Evolutionary conservation across 2,113 vertebrate genomes (phyloP).

Genomic region (Syngnathoides biaculeatus): DNA sequence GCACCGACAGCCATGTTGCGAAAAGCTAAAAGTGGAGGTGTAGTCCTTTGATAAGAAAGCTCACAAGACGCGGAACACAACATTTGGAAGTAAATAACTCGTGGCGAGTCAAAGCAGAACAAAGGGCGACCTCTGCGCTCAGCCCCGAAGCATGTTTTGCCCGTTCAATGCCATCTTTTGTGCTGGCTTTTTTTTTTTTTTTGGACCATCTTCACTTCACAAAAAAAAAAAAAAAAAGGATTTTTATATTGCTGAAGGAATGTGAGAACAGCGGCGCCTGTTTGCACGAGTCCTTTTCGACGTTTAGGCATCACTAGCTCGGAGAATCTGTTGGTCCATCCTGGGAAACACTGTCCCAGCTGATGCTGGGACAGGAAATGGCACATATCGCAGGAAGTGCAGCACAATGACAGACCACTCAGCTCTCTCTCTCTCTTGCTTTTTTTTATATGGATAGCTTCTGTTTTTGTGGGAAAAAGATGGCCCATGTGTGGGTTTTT

Average conservation of each 20-base stretch:
- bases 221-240: constrained; percentile 1
- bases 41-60: background rate
- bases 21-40: background rate
- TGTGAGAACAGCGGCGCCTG: background rate
- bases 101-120: constrained; percentile 12
- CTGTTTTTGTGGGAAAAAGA: constrained; percentile 60
- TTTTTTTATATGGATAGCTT: constrained; percentile 42
- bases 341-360: constrained; percentile 48
- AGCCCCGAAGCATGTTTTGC: constrained; percentile 25
- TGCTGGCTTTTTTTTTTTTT: constrained; percentile 18
- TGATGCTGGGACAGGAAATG: constrained; percentile 57
- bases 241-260: constrained; percentile 10
- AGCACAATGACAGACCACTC: constrained; percentile 64
- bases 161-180: constrained; percentile 52
- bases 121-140: constrained; percentile 5
- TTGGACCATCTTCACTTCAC: constrained; percentile 16
- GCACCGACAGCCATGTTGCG: constrained; percentile 5
- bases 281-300: constrained; percentile 5
- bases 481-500: constrained; percentile 29
- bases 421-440: constrained; percentile 54
- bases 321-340: constrained; percentile 20
- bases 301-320: constrained; percentile 5
- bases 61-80: constrained; percentile 12
- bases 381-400: constrained; percentile 57
- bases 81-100: constrained; percentile 8